Evolutionary conservation across 2,113 vertebrate genomes (phyloP), one percentile per base, ranked within the genome.

Genomic region (Plecturocebus donacophilus): DNA sequence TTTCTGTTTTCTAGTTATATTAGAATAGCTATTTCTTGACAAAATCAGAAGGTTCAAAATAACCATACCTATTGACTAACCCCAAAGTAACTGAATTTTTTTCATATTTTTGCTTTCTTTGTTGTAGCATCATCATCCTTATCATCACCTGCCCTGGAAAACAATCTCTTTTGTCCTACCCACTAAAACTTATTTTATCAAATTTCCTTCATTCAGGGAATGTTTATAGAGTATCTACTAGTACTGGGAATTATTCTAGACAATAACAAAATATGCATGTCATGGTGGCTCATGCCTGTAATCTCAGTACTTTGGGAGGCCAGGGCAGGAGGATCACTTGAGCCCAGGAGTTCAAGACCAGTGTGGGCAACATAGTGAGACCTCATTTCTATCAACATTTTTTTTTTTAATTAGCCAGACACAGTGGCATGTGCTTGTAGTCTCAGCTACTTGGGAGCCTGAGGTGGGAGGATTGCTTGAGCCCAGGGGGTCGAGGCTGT

Each of bases 31-130:
- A 77, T 21, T 76, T 87, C 19, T 85, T 88, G 32, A 64, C 14
- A 94, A 83, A 87, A 38, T 42, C 10, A 61, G 21, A 8, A 35
- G 21, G 21, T 21, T 77, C 35, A 94, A 96, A 95, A 87, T 87
- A 70, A 47, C 1, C 8, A 87, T 8, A 54, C 8, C 61, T 79
- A 79, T 6, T 85, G 40, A 84, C 40, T 84, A 56, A 87, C 68
- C 8, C 9, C 21, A 64, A 94, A 16, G 12, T 6, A 25, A 40
- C 76, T 76, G 49, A 35, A 52, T 64, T 64, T 61, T 64, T 79
- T 7, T 3, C 7, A 25, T 38, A 35, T 35, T 89, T 81, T 5
- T 91, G 11, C 87, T 47, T 61, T 38, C n/a, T 83, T 49, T 80
- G 10, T 83, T 73, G 87, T 40, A 45, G 8, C 14, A 86, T 13